Conservation (phyloP, 2,888 invertebrate genomes). For the Metacarcinus magister region DNA sequence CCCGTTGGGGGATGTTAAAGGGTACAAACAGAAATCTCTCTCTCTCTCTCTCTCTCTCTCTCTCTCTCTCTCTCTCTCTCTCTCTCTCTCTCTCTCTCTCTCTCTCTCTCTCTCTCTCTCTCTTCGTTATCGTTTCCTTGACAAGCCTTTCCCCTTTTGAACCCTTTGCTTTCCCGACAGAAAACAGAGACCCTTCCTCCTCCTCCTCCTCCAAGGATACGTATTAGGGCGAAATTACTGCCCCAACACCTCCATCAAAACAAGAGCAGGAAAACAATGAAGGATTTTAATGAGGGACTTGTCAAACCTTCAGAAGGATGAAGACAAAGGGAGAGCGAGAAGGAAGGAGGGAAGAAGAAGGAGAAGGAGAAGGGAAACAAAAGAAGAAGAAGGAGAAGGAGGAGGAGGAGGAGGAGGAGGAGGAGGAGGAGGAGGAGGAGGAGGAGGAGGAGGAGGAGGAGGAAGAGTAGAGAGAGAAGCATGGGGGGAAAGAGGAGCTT, state of each 20-base stretch:
- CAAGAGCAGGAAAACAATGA: constrained; percentile 20
- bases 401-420: background rate
- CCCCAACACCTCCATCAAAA: background rate
- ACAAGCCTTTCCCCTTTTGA: no score
- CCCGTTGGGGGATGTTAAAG: background rate
- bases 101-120: background rate
- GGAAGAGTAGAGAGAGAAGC: background rate
- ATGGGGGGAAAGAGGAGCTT: background rate
- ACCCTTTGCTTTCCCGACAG: no score
- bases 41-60: background rate
- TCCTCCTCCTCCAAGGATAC: background rate
- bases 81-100: background rate
- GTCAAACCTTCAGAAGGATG: background rate
- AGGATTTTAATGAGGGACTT: background rate
- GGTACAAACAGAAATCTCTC: background rate
- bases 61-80: background rate
- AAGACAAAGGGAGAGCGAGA: background rate
- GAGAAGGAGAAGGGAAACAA: background rate
- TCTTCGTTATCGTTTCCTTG: no score
- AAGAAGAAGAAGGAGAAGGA: background rate
- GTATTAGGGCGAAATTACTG: background rate
- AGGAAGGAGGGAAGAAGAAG: background rate
- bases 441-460: background rate
- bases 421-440: background rate
- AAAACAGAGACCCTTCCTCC: no score